Evolutionary conservation across 1,140 invertebrate species (phyloP), one percentile per base, ranked within the genome.

Genomic region (Pseudomyrmex dendroicus): DNA sequence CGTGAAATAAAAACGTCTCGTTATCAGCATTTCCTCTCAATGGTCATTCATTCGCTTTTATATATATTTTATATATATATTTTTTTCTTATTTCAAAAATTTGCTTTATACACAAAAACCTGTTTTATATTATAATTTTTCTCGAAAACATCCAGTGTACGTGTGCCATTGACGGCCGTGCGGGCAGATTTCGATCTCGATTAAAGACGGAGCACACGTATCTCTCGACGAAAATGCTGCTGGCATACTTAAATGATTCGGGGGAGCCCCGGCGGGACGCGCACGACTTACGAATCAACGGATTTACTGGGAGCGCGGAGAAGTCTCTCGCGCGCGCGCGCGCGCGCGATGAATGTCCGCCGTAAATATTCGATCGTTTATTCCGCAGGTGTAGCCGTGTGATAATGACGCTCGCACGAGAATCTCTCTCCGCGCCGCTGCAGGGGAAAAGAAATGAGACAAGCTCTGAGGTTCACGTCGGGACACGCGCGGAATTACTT

Each of bases 121-220:
- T 17, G 22, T 56, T 56, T 54, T 35, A 46, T 59, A 78, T 46
- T 66, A n/a, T n/a, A 15, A 46, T 1, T 15, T 66, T 20, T 66
- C 1, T 66, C 15, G 2, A 8, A n/a, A 17, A 77, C 50, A 48
- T 17, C 15, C 63, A 8, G 15, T n/a, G 56, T 20, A 25, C 74
- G 52, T 4, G 54, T 50, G 78, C 44, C 80, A 86, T 84, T 82
- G 84, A 88, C 76, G 66, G 44, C 61, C 46, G 61, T 67, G 50
- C 59, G 70, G 35, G 57, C 63, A 82, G 89, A 89, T 90, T 87
- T 90, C 86, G 85, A 90, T 89, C 83, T 86, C 86, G 86, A 90
- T 90, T 90, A 89, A 90, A 90, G 89, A 82, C 86, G 84, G 89
- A 86, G 87, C 85, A 89, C 87, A 89, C 85, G 85, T 87, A 89